Evolutionary conservation across 2,113 vertebrate species (phyloP), one percentile per base, ranked within the genome.

Genomic region (Phalacrocorax pelagicus): DNA sequence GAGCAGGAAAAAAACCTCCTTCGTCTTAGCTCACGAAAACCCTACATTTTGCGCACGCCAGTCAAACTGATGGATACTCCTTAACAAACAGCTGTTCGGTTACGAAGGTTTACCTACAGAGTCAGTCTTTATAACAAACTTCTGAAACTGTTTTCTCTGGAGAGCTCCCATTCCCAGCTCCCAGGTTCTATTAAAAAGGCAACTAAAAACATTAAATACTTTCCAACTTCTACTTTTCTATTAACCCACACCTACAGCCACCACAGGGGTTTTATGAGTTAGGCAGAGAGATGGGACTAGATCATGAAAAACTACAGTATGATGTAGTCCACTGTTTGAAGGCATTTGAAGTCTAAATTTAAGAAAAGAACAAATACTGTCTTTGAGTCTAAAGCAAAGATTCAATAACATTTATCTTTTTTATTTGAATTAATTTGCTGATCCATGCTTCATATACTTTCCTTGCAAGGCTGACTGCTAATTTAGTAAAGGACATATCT

Each of bases 401-500:
- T 84, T 91, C 75, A 70, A 47, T 29, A 47, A 36, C 20, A 13
- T 63, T 86, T 86, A 21, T 71, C 86, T 78, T 86, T 86, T 83
- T 86, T 93, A 93, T 92, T 78, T 78, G 42, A 83, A 94, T 92
- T 94, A 74, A 94, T 97, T 84, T 59, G 47, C 92, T 88, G 75
- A 67, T 63, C 47, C 72, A 78, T 71, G 72, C 69, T 88, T 95
- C 95, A 84, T 93, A 58, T 67, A 63, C 81, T 84, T 94, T 93
- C 59, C 47, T 90, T 81, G 90, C 88, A 93, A 96, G 88, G 72
- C 67, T 93, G 75, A 81, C 93, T 90, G 66, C 81, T 94, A 88
- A 80, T 90, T 92, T 84, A 86, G 54, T 17, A 88, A 93, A 92
- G 88, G 92, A 96, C 82, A 88, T 23, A 47, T 32, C 80, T 70